phyloP scores from a whole-genome alignment of 2,797 vertebrate species.

The Natrix natrix region DNA sequence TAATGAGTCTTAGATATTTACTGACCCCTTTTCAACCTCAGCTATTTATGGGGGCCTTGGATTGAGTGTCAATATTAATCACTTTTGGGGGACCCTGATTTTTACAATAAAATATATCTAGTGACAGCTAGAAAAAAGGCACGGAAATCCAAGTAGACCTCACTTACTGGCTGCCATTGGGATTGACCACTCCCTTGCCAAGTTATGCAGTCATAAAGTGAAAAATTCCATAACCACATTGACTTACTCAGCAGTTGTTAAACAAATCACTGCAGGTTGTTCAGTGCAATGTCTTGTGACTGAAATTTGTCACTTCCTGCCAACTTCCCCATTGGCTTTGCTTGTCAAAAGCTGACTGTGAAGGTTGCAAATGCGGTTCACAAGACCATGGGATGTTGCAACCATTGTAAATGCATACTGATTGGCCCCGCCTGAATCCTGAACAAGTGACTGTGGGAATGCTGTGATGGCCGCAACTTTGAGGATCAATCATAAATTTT shows the following conservation, averaged over 20 bases:
- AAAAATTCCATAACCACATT: neutral
- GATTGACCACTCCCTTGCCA: neutral
- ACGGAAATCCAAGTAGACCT: neutral
- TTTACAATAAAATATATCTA: neutral
- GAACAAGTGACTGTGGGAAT: neutral
- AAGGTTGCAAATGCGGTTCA: neutral
- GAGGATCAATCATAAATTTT: neutral
- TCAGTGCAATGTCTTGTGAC: neutral
- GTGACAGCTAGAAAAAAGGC: neutral
- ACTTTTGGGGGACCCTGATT: neutral
- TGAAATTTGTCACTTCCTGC: neutral
- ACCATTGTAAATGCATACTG: neutral
- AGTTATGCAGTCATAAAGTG: neutral
- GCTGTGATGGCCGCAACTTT: neutral
- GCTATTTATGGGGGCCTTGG: neutral
- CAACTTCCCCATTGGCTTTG: neutral
- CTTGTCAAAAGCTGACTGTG: neutral
- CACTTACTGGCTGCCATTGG: neutral
- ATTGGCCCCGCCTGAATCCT: neutral
- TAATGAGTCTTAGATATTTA: neutral
- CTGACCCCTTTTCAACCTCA: neutral
- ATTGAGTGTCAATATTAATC: neutral
- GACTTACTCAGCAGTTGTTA: neutral
- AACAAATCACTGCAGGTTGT: neutral
- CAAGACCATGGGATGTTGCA: neutral